Evolutionary conservation across 2,113 vertebrate species (phyloP), one percentile per base, ranked within the genome.

Genomic region (Meriones unguiculatus): DNA sequence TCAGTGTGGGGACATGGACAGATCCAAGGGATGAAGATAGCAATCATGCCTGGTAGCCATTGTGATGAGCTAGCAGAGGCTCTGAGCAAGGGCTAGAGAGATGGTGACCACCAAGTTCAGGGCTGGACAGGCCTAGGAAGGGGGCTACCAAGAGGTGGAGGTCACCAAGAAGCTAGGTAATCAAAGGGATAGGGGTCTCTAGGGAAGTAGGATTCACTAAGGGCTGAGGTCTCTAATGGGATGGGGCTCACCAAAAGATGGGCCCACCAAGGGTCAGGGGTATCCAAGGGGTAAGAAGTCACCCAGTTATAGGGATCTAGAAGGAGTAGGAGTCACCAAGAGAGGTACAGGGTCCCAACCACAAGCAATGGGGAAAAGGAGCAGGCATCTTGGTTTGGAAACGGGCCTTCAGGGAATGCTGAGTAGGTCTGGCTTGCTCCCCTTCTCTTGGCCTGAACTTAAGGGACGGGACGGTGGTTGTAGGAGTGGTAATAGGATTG

Each of bases 401-500:
- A 3, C 12, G 14, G 9, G 10, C 73, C 8, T 73, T 22, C 50
- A 6, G 35, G 72, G 64, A 76, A 32, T 72, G 18, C 38, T 1
- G 7, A 1, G n/a, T 20, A 25, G 70, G 22, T 15, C 1, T 6
- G 32, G 14, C 73, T 24, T 30, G 50, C 38, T 57, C 84, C 52
- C 41, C 7, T 69, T 7, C 11, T n/a, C 87, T 50, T 17, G 24
- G 22, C 41, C 59, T 38, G 10, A 22, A 22, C 85, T 12, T 20
- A 12, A 82, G 18, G 25, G 90, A 15, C 50, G 18, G 25, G 90
- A 15, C 59, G 15, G 80, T 2, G 30, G 73, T 32, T 57, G 6
- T 12, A 54, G 54, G 6, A 1, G 46, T 20, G 50, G 15, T 1
- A 4, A 2, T 1, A 5, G 69, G 59, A 11, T 28, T 41, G 0